Base-by-base conservation (phyloP, 92 coral and sea anemone species). In the Bergia puertoricense region DNA sequence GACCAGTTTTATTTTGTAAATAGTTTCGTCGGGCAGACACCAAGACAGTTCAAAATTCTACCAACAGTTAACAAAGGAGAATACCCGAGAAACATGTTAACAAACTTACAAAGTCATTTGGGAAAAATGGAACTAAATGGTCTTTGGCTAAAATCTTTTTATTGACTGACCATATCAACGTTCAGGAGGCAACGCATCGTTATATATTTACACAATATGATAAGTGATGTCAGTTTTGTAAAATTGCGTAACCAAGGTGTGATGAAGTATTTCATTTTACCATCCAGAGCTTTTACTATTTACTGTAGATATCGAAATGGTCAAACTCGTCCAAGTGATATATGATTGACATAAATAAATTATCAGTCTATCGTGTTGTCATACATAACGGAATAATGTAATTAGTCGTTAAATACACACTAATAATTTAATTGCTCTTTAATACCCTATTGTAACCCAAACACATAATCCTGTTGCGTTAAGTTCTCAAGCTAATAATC, bases 1-100 rank as follows among this genome's bases (percentile, higher is more conserved):
- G 67, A 84, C 87, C 87, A 69, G 87, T n/a, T 44, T 42, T 72
- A 30, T 84, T 84, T 84, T 71, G 45, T 30, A 84, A 84, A 84
- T 38, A 69, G 9, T 71, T 0, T 37, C 45, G 30, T 6, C 13
- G 30, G 30, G 48, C 9, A 84, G 66, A 83, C 57, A 48, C 76
- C 43, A 30, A 68, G 11, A 67, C 65, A 68, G 74, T 11, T 30
- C 30, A 45, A 44, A 46, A 43, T 37, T 39, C 36, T 18, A 36
- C 14, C 22, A 23, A n/a, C 48, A 43, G 20, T 13, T 4, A 14
- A 20, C 75, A 79, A 50, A 46, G 41, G 50, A 14, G 0, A 4
- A 18, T 62, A 62, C 2, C 76, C 20, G 20, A 5, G 44, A 74
- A 74, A 1, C 4, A 14, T 14, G 5, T 74, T 18, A 62, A 42